phyloP scores from a whole-genome alignment of 2,113 vertebrate genomes.

The Ophthalmotilapia sp. region DNA sequence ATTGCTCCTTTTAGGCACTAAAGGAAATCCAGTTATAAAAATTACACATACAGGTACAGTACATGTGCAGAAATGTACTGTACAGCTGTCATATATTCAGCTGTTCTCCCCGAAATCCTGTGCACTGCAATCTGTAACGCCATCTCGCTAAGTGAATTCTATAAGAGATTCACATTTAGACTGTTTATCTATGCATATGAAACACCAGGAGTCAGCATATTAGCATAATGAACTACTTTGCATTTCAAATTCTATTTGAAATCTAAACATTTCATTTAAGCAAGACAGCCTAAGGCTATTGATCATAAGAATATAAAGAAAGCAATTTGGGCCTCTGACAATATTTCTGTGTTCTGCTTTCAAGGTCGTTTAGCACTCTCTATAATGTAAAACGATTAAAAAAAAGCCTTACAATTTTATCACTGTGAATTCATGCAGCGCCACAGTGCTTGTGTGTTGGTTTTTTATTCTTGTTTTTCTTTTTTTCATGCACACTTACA shows the following conservation, averaged over 20 bases:
- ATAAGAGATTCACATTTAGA: background rate
- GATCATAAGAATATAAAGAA: slow-evolving; percentile 27
- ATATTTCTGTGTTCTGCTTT: background rate
- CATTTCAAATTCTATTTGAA: slow-evolving; percentile 36
- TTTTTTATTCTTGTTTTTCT: background rate
- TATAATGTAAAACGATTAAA: background rate
- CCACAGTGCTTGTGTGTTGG: background rate
- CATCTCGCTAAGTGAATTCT: background rate
- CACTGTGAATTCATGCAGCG: background rate
- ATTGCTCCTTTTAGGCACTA: background rate
- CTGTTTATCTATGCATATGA: background rate
- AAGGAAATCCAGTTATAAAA: background rate
- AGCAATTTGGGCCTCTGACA: background rate
- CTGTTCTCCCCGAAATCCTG: background rate
- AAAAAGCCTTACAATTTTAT: background rate
- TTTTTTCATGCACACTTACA: background rate
- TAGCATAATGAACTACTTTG: slow-evolving; percentile 26
- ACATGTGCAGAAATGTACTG: background rate
- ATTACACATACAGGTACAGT: background rate
- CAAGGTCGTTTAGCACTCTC: background rate
- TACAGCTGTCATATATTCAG: background rate
- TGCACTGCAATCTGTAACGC: background rate
- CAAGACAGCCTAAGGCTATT: background rate
- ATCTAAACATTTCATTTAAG: slow-evolving; percentile 41
- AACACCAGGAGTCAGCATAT: slow-evolving; percentile 20